Base-by-base conservation (phyloP, 2,113 vertebrate genomes). In the Chloroceryle aenea region DNA sequence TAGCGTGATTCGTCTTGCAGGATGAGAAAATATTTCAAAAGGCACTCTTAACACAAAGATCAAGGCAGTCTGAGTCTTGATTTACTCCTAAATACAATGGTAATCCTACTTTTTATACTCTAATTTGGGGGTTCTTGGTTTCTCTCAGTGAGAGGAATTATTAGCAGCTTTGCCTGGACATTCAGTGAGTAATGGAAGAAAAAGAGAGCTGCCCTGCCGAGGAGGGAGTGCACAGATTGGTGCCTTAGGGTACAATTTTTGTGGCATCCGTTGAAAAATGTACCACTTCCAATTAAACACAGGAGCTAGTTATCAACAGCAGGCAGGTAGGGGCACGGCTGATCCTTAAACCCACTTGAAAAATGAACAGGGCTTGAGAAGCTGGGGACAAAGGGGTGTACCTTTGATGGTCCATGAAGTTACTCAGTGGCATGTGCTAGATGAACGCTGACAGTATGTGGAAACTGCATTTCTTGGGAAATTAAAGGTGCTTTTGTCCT, bases 271-370 rank as follows among this genome's bases (percentile, higher is more conserved):
- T 45, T 74, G 68, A 29, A 64, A 22, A 68, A 17, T 7, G 17
- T 52, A 23, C 0, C 10, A 0, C 29, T 53, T 38, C 5, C 5
- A 19, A 17, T 40, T 8, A 36, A 69, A 8, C 23, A 5, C 4
- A 43, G 16, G 48, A 23, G 26, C 40, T 73, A n/a, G 21, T 34
- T 21, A 13, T 21, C 14, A 4, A 4, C 16, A 20, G 25, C 50
- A 52, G 5, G 30, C 43, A 15, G 26, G 17, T 22, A 34, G 14
- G 34, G 38, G 40, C 3, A 5, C 0, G 0, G 10, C 45, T 11
- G 17, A 6, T 19, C 0, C 27, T n/a, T 40, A 21, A 66, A 45
- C 11, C 18, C 0, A 0, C 19, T 40, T 14, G 20, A 56, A 40
- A 77, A 68, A 14, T 7, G 32, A 50, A 14, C 12, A 36, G 17